These are phyloP conservation scores for Hypocryptadius cinnamomeus DNA, from an alignment of 2,113 vertebrate genomes.

Conservation along the genomic window DNA sequence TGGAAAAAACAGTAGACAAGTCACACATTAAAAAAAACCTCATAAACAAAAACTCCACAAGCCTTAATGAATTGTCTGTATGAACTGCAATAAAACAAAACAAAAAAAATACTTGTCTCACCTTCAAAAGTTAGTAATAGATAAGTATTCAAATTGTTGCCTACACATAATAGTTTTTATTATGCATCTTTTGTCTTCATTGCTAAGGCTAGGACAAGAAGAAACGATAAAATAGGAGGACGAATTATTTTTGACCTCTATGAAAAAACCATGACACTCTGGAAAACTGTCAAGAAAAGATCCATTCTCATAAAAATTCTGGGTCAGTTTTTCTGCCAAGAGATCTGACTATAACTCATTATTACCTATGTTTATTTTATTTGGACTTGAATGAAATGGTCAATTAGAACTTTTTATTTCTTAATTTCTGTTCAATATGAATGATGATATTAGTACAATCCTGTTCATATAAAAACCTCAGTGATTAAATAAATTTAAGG, in stretches of 20 bases:
- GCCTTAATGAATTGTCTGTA: background rate
- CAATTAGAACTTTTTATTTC: background rate
- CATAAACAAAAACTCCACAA: background rate
- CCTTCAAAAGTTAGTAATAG: background rate
- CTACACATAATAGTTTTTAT: background rate
- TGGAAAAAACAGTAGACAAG: background rate
- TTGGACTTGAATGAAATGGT: background rate
- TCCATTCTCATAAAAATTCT: conserved; percentile 38
- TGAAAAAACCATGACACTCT: conserved; percentile 40
- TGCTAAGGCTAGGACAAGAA: background rate
- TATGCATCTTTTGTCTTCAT: background rate
- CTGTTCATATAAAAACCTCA: background rate
- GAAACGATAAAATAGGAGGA: background rate
- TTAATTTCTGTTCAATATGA: background rate
- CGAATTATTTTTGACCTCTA: background rate
- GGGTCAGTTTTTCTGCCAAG: background rate
- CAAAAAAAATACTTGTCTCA: background rate
- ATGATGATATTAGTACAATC: background rate
- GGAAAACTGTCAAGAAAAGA: conserved; percentile 14
- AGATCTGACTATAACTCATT: conserved; percentile 1
- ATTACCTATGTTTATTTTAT: background rate
- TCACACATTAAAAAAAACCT: background rate
- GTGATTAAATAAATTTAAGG: background rate
- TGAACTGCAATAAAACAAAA: background rate
- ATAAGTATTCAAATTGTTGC: background rate